Evolutionary conservation across 2,888 invertebrate species (phyloP), one percentile per base, ranked within the genome.

Genomic region (Cyaniris semiargus): DNA sequence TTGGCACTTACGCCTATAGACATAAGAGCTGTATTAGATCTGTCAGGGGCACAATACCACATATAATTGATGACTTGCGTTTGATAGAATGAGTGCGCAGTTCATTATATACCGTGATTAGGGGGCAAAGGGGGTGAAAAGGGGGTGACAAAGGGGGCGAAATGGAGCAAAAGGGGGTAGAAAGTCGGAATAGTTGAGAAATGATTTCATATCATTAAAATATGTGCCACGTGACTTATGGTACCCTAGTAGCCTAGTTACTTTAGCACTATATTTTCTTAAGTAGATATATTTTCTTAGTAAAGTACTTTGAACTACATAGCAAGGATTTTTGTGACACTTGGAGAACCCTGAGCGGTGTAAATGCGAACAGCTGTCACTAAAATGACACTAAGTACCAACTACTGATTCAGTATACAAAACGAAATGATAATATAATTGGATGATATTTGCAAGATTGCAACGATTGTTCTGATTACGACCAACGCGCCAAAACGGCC

Each of bases 51-150:
- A 72, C 72, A 72, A 72, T 72, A 38, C 38, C 38, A 38, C 44
- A 21, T 72, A 72, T 44, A 72, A 72, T 72, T 72, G 72, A 72
- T 72, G 72, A 72, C 72, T 72, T 72, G 72, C 72, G 44, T 72
- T 21, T 44, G 44, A 44, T 38, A 72, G 38, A 38, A 44, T 38
- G 72, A 72, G 72, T 21, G 44, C 72, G 72, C 72, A 72, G 38
- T 72, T 72, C 38, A 72, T 72, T 72, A 72, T 23, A 72, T 72
- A 21, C 38, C 38, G 72, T 72, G 72, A 72, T 72, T 72, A 72
- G 21, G 72, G 71, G 38, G 72, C 13, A 44, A n/a, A 70, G 21
- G 48, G 48, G 48, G 48, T 15, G 15, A 23, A n/a, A 71, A 38
- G 48, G 48, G 48, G 48, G 48, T 48, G 48, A 13, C 15, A 66